Conservation (phyloP, 2,888 invertebrate species). For the Caenorhabditis afra region DNA sequence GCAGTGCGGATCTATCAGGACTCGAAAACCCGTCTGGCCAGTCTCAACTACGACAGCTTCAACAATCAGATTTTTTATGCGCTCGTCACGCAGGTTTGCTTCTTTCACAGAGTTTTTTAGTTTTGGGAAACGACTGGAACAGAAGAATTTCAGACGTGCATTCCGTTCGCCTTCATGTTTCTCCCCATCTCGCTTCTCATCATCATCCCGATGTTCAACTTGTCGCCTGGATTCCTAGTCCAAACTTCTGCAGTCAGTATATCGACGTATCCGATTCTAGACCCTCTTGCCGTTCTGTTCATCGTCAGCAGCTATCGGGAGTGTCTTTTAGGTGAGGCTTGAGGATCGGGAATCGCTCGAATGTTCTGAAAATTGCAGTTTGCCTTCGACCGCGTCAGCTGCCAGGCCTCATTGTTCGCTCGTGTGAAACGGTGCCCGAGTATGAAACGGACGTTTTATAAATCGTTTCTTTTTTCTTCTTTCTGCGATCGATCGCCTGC, state of each 20-base stretch:
- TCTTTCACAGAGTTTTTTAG: no score
- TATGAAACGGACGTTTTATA: no score
- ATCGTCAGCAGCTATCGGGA: conserved; percentile 13
- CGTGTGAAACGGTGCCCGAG: no score
- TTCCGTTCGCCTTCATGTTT: conserved; percentile 10
- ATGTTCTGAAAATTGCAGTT: no score
- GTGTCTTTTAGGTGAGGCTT: conserved; percentile 11
- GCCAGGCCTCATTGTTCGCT: no score
- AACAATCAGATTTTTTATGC: conserved; percentile 16
- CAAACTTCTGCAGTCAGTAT: neutral
- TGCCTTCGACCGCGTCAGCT: no score
- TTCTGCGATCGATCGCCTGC: no score
- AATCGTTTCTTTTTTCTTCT: no score
- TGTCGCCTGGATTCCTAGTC: neutral
- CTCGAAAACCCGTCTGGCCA: neutral
- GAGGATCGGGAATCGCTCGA: no score
- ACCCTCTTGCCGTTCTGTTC: conserved; percentile 2
- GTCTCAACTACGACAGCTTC: neutral
- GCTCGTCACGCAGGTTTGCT: neutral
- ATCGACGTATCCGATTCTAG: conserved; percentile 8
- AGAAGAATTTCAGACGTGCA: conserved; percentile 4
- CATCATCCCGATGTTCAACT: neutral
- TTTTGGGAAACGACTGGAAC: no score
- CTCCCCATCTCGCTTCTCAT: neutral
- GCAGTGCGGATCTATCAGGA: neutral